Base-by-base conservation (phyloP, 2,888 invertebrate species). In the Nemurella pictetii region DNA sequence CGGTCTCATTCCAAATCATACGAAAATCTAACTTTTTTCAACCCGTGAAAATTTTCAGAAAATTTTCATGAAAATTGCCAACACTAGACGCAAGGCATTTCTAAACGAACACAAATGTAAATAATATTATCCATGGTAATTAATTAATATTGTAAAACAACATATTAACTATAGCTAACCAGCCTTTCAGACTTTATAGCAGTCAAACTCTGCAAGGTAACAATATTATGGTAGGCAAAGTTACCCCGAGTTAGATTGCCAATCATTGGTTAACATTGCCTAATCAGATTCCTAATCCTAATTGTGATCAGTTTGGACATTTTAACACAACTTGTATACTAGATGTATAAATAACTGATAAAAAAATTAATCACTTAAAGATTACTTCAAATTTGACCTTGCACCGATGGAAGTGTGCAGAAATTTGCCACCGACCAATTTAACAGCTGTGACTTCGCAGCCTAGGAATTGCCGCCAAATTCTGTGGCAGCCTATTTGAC, bases 251-350 rank as follows among this genome's bases (percentile, higher is more conserved):
- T n/a, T 25, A 26, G 28, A 25, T 26, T 26, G 15, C 77, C 26
- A 77, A 77, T 26, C 77, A 77, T 77, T 12, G 77, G 77, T n/a
- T 12, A 77, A 77, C 77, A 77, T 77, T 77, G 77, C 77, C 77
- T 77, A 77, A 26, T 26, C 77, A 26, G 27, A 77, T 27, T 32
- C 9, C 32, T 32, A 32, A 32, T 32, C 32, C 32, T 9, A 32
- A 32, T 32, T 32, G 32, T 32, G 32, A 5, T 26, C 26, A 26
- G 77, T 77, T 77, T 27, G 77, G 15, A 27, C 15, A 12, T 77
- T 28, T 77, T n/a, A 77, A 77, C n/a, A 77, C 77, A 77, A 26
- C 26, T 77, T 77, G n/a, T n/a, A n/a, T n/a, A n/a, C n/a, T n/a
- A n/a, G n/a, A n/a, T n/a, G n/a, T n/a, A n/a, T 77, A 77, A 77